Evolutionary conservation across 2,888 invertebrate genomes (phyloP), one percentile per base, ranked within the genome.

Genomic region (Ramazzottius varieornatus): DNA sequence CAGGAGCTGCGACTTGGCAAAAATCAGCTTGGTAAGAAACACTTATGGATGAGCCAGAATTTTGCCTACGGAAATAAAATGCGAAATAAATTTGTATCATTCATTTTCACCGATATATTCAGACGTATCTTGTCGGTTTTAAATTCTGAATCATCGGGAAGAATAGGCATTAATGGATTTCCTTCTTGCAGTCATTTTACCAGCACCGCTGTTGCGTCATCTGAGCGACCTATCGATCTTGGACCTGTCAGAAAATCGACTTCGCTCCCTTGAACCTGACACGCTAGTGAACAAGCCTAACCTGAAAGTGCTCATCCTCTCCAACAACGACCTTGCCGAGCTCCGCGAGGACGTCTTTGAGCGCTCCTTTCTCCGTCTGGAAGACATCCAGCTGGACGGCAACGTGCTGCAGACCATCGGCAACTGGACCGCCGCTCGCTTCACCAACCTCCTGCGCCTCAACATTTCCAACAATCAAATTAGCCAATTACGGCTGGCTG

Each of bases 391-490:
- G 69, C 77, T 92, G 69, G 90, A 91, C 75, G 85, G 86, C 67
- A 92, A 92, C 79, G 81, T 82, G 69, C 78, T 92, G 67, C 54
- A 54, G 54, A 83, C 82, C 66, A 85, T 88, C 75, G 83, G 91
- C 69, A 85, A 84, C 73, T 86, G 86, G 46, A 79, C 90, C 69
- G 90, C 91, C 75, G 82, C 83, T 70, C 84, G 88, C 75, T 83
- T 88, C 73, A 84, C 85, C 16, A 85, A 84, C 71, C 78, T 91
- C 70, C 80, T 88, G 72, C 89, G 88, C 88, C 78, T 91, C 65
- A 91, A 91, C 78, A 84, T 91, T 72, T 88, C 88, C 69, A 88
- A 88, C 79, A 91, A 91, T 80, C 83, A 84, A 75, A 81, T 91
- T 73, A 83, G 84, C 73, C 84, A 85, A 82, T 90, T 91, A 77